A percentile compares a stretch with the other conserved stretches of the same genome.
These are phyloP conservation scores for Wiebesia pumilae DNA, from an alignment of 1,140 invertebrate species.

Conservation along the genomic window DNA sequence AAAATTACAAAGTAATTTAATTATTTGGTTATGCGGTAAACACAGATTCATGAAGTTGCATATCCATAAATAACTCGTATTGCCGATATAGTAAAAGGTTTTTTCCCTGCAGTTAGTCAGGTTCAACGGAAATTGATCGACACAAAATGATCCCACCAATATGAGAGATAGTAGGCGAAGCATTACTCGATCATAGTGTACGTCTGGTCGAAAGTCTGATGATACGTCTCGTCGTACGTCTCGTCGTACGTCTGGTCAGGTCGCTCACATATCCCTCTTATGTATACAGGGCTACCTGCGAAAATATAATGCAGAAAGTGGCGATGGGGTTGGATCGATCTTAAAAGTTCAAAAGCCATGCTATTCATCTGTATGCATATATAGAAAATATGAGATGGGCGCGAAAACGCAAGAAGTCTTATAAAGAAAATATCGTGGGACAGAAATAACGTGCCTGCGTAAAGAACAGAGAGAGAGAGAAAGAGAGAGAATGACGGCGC, in stretches of 20 bases:
- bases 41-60: neutral
- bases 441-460: neutral
- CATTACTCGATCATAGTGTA: neutral
- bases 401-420: conserved; percentile 19
- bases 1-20: neutral
- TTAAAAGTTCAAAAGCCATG: conserved; percentile 46
- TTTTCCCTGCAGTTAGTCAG: neutral
- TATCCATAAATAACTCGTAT: neutral
- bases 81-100: neutral
- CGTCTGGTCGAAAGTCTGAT: no score
- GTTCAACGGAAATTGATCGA: neutral
- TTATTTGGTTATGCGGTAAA: neutral
- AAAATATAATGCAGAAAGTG: neutral
- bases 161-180: neutral
- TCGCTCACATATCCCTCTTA: neutral
- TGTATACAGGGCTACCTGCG: neutral
- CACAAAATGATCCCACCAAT: conserved; percentile 2
- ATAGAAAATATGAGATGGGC: conserved; percentile 1
- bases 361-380: neutral
- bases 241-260: neutral
- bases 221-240: neutral
- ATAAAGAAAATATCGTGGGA: conserved; percentile 35
- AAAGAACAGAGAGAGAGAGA: neutral
- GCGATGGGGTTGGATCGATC: neutral
- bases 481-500: neutral